These are phyloP conservation scores for Melanotaenia nigrans DNA, from an alignment of 2,797 vertebrate genomes.

Conservation along the genomic window DNA sequence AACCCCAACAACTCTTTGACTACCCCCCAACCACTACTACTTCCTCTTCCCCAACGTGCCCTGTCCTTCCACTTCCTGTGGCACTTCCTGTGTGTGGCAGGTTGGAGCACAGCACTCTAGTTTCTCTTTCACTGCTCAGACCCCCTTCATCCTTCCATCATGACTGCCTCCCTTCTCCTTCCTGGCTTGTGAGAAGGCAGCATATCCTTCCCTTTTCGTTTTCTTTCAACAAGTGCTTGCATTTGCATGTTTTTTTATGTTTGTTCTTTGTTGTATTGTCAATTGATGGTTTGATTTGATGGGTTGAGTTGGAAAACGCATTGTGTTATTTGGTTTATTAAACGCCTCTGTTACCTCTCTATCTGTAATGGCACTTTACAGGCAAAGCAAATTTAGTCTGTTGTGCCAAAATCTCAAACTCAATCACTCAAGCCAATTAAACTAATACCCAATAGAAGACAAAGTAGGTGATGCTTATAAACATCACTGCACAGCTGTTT, in stretches of 20 bases:
- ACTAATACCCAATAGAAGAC: slow-evolving; percentile 33
- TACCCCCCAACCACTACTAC: slow-evolving; percentile 70
- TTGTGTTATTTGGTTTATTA: slow-evolving; percentile 36
- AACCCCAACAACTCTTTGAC: slow-evolving; percentile 71
- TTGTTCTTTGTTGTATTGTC: slow-evolving; percentile 43
- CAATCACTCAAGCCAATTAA: slow-evolving; percentile 67
- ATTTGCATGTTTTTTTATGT: slow-evolving; percentile 69
- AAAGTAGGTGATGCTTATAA: slow-evolving; percentile 54
- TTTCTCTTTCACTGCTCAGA: slow-evolving; percentile 69
- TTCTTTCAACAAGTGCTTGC: slow-evolving; percentile 48
- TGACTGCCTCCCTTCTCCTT: slow-evolving; percentile 34
- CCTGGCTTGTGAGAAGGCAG: slow-evolving; percentile 82
- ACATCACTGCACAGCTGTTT: slow-evolving; percentile 64
- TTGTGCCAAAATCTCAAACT: slow-evolving; percentile 33
- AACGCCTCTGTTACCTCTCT: slow-evolving; percentile 63
- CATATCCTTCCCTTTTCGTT: slow-evolving; percentile 64
- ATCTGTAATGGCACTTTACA: slow-evolving; percentile 57
- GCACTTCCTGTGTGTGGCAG: slow-evolving; percentile 83
- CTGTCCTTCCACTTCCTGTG: slow-evolving; percentile 78
- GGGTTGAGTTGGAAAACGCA: slow-evolving; percentile 24
- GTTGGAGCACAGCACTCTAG: slow-evolving; percentile 76
- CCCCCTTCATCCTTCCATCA: slow-evolving; percentile 69
- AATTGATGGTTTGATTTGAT: slow-evolving; percentile 47
- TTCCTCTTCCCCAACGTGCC: slow-evolving; percentile 75
- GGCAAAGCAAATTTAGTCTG: slow-evolving; percentile 53